Conservation (phyloP, 2,113 vertebrate species). For the Anguilla japonica region DNA sequence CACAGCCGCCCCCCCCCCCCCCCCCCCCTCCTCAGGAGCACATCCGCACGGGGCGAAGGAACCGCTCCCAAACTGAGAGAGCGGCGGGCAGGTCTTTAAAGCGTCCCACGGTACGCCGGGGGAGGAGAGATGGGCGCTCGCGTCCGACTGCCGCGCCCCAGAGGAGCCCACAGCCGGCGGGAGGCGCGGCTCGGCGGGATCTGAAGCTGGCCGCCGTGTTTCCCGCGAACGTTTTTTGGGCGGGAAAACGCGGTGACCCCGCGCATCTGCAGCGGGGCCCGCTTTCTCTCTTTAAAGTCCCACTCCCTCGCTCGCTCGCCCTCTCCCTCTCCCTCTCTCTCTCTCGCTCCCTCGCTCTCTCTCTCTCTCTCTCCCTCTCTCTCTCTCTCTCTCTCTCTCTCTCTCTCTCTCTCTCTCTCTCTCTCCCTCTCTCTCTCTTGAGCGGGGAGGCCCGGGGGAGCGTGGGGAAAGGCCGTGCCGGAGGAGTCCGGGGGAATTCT, state of each 20-base stretch:
- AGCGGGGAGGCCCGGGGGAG: too few species aligned
- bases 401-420: too few species aligned
- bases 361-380: too few species aligned
- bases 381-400: too few species aligned
- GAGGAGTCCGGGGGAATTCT: conserved; percentile 43
- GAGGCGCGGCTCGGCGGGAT: neutral
- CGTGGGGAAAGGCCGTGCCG: neutral
- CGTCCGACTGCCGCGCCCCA: neutral
- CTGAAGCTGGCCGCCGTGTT: neutral
- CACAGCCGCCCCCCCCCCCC: neutral
- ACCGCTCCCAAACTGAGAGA: neutral
- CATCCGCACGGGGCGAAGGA: neutral
- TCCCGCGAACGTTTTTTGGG: conserved; percentile 45
- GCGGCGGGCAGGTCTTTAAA: neutral
- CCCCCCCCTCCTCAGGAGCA: neutral
- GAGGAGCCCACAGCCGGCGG: conserved; percentile 4
- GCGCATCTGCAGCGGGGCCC: conserved; percentile 55
- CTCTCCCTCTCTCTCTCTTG: too few species aligned
- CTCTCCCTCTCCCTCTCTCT: too few species aligned
- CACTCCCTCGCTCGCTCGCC: conserved; percentile 57
- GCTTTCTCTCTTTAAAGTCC: conserved; percentile 67
- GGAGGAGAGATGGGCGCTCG: neutral
- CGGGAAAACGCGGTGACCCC: conserved; percentile 62
- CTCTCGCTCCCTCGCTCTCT: too few species aligned
- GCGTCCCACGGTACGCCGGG: neutral